Base-by-base conservation (phyloP, 1,140 invertebrate genomes). In the Dryas iulia region DNA sequence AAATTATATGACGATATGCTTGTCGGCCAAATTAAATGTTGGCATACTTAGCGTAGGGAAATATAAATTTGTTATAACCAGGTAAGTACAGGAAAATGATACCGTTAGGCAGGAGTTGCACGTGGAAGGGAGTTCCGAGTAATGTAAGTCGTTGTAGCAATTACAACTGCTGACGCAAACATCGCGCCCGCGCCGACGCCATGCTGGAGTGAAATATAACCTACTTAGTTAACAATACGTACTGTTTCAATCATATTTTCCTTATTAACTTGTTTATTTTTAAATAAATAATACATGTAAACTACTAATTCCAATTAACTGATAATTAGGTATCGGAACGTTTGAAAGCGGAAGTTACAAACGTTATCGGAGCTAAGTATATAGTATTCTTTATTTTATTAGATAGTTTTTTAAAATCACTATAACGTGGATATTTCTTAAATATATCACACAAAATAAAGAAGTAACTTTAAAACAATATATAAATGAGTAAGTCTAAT, bases 101-200 rank as follows among this genome's bases (percentile, higher is more conserved):
- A 79, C 74, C 68, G 74, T 65, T 72, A 81, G 14, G 14, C 39
- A 47, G 62, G 66, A 26, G 57, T 74, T 79, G 79, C 84, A 84
- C 83, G 82, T 84, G 83, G 83, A 82, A 78, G 72, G 73, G 69
- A 84, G 66, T 84, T 83, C 78, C 66, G 57, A 78, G 83, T 83
- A 82, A 25, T 26, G 24, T 26, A 56, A 56, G 25, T 56, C 23
- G 53, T 56, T 56, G 25, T 56, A 25, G 23, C 53, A 56, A 56
- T 56, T 47, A 47, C 39, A 47, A 47, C 14, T 47, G 39, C 39
- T 47, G 39, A 47, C 21, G 53, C 53, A 56, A 56, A 26, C 31
- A 12, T 33, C 25, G 33, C 21, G 33, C 39, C 25, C 59, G 35
- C 59, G 53, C 11, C 25, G 39, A 24, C 52, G 35, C 24, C 65